Evolutionary conservation across 2,888 invertebrate genomes (phyloP).

Genomic region (Andricus quercusramuli): DNA sequence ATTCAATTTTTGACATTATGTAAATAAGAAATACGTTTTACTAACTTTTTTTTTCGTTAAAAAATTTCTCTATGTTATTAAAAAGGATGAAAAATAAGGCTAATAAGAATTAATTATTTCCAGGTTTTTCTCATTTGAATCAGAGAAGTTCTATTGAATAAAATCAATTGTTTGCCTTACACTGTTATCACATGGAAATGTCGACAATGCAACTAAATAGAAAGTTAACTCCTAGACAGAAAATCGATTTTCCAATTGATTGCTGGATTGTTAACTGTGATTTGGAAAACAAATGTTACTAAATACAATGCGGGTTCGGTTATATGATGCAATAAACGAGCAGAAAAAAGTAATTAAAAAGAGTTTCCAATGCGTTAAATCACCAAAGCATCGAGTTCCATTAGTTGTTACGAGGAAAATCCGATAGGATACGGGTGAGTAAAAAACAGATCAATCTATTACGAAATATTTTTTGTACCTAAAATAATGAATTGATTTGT

Average conservation of each 20-base stretch:
- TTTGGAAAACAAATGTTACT: slow-evolving; percentile 18
- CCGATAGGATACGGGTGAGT: neutral
- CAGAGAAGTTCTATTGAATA: neutral
- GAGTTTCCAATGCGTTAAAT: neutral
- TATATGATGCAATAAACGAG: neutral
- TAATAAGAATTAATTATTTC: too few species aligned
- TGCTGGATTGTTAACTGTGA: slow-evolving; percentile 2
- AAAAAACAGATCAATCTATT: neutral
- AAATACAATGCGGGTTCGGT: neutral
- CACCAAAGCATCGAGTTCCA: neutral
- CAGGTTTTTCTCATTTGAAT: neutral
- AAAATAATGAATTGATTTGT: neutral
- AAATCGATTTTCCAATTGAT: slow-evolving; percentile 19
- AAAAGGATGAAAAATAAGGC: too few species aligned
- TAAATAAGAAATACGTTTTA: too few species aligned
- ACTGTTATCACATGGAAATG: neutral
- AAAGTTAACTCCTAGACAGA: neutral
- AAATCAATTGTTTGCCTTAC: neutral
- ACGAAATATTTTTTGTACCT: neutral
- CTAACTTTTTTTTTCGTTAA: too few species aligned
- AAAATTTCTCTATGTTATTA: too few species aligned
- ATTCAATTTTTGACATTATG: too few species aligned
- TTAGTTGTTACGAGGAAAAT: neutral
- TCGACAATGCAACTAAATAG: neutral
- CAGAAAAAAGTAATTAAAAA: slow-evolving; percentile 23